Evolutionary conservation across 2,113 vertebrate species (phyloP).

Genomic region (Micronycteris hirsuta): DNA sequence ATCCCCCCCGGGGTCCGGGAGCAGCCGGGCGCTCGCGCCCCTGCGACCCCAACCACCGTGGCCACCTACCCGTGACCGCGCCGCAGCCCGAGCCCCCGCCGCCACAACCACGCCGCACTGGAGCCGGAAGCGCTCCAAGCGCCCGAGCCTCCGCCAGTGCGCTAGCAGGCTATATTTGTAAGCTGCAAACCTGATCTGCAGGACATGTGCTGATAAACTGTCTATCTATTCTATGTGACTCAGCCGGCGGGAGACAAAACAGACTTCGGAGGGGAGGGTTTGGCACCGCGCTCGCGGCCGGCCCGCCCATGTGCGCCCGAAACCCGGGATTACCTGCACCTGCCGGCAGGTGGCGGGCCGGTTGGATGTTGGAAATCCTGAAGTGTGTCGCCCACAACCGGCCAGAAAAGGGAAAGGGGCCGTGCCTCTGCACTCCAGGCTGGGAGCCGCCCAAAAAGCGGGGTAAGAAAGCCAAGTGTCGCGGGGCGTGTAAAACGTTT

Average conservation of each 20-base stretch:
- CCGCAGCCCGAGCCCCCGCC: conserved; percentile 7
- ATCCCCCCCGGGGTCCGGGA: neutral
- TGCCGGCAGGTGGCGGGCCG: neutral
- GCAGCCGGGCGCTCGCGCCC: fast-evolving
- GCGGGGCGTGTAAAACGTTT: neutral
- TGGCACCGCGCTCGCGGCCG: conserved; percentile 32
- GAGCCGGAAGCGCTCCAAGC: conserved; percentile 62
- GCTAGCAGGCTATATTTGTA: conserved; percentile 87
- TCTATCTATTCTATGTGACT: conserved; percentile 79
- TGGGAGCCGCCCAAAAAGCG: neutral
- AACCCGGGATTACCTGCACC: neutral
- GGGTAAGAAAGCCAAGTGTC: neutral
- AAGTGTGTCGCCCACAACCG: neutral
- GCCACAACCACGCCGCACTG: conserved; percentile 16
- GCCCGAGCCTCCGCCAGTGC: conserved; percentile 73
- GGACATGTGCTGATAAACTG: conserved; percentile 73
- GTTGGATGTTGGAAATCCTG: neutral
- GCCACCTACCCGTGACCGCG: conserved; percentile 58
- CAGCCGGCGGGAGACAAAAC: conserved; percentile 68
- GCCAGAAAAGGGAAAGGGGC: neutral
- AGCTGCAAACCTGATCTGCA: conserved; percentile 82
- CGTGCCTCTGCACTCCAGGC: too few species aligned
- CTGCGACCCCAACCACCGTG: neutral
- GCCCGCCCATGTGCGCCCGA: neutral
- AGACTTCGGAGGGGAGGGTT: neutral